phyloP scores from a whole-genome alignment of 2,113 vertebrate genomes.

The Cariama cristata region DNA sequence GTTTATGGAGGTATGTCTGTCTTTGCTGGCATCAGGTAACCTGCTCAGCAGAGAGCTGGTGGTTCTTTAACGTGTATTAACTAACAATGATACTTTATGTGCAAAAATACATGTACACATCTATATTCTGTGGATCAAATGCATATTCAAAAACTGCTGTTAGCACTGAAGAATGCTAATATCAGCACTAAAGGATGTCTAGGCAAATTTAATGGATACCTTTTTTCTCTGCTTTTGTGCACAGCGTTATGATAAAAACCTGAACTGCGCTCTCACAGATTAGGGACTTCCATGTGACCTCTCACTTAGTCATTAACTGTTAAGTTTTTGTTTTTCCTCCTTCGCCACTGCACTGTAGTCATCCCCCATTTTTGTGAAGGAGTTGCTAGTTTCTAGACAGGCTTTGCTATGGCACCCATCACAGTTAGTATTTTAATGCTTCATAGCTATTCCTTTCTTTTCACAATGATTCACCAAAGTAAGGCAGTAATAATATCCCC shows the following conservation, averaged over 20 bases:
- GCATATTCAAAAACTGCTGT: not conserved
- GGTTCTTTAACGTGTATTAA: not conserved
- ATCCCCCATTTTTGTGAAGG: not conserved
- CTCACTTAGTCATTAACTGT: not conserved
- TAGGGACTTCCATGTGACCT: not conserved
- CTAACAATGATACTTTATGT: not conserved
- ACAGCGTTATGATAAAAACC: not conserved
- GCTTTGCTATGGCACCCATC: not conserved
- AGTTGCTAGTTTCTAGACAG: not conserved
- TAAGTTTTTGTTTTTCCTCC: not conserved
- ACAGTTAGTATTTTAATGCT: not conserved
- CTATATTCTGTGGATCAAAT: not conserved
- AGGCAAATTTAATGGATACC: not conserved
- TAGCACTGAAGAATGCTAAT: not conserved
- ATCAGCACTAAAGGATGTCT: not conserved
- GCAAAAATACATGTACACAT: not conserved
- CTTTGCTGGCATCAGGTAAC: not conserved
- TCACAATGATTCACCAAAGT: not conserved
- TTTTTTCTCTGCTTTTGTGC: not conserved
- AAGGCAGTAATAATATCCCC: not conserved
- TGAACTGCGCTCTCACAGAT: not conserved
- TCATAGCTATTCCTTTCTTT: not conserved
- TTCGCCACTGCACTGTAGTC: not conserved
- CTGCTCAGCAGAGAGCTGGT: not conserved
- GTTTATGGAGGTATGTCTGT: rapidly evolving